Percentiles rank a stretch among this genome's conserved stretches.
These are phyloP conservation scores for Indicator maculatus DNA, from an alignment of 2,113 vertebrate genomes.

Conservation along the genomic window DNA sequence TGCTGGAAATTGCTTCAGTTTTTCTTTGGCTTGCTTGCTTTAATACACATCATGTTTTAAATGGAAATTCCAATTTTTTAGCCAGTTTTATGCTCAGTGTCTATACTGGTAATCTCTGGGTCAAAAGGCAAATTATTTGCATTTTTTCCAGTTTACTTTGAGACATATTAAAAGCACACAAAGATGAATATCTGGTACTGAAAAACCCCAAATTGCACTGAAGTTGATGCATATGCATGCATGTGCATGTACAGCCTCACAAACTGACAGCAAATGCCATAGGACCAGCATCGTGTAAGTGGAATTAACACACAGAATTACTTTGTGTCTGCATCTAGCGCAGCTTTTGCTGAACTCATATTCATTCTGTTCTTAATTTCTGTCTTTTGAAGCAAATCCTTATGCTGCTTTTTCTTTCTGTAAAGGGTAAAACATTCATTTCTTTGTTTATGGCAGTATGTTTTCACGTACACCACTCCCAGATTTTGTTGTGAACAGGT, in stretches of 20 bases:
- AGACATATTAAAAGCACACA: background rate
- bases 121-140: background rate
- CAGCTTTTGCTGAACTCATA: conserved; percentile 44
- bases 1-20: background rate
- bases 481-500: conserved; percentile 1
- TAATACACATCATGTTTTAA: background rate
- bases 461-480: background rate
- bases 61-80: background rate
- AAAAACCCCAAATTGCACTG: background rate
- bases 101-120: background rate
- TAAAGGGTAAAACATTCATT: background rate
- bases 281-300: background rate
- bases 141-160: background rate
- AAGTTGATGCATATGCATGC: background rate
- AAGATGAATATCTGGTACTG: background rate
- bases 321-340: conserved; percentile 19
- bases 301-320: background rate
- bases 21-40: background rate
- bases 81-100: background rate
- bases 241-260: background rate
- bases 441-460: background rate
- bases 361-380: conserved; percentile 11
- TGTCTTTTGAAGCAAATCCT: conserved; percentile 9
- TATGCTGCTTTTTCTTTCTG: background rate
- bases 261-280: background rate